Percentiles rank a stretch among this genome's conserved stretches.
These are phyloP conservation scores for Chloebia gouldiae DNA, from an alignment of 2,113 vertebrate genomes.

Conservation along the genomic window DNA sequence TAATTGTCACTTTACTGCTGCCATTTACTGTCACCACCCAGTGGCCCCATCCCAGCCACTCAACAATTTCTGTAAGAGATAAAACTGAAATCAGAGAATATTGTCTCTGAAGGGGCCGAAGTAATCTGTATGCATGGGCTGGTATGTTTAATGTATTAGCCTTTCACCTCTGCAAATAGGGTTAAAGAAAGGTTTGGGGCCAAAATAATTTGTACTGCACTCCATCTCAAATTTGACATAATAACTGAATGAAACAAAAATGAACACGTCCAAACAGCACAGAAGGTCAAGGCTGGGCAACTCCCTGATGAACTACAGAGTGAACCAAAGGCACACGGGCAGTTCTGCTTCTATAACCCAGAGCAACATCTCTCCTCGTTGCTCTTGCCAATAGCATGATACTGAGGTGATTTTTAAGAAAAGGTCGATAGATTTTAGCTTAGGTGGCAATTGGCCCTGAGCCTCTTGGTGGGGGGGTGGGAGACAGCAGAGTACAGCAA, in stretches of 20 bases:
- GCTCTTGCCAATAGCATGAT: not conserved
- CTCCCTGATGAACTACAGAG: not conserved
- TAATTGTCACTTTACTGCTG: not conserved
- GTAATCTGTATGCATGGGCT: not conserved
- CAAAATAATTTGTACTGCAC: constrained; percentile 4
- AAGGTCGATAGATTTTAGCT: not conserved
- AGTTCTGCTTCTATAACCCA: not conserved
- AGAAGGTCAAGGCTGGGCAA: not conserved
- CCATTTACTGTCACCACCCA: not conserved
- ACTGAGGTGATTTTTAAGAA: not conserved
- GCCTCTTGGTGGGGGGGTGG: not conserved
- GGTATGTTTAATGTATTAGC: not conserved
- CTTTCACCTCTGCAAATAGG: constrained; percentile 17
- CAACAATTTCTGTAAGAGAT: not conserved
- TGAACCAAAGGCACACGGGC: not conserved
- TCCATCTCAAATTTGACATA: constrained; percentile 2
- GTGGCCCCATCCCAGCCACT: not conserved
- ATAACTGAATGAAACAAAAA: constrained; percentile 19
- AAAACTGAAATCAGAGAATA: not conserved
- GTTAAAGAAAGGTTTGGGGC: constrained; percentile 21
- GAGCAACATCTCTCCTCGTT: not conserved
- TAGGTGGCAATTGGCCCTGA: not conserved
- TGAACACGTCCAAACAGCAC: not conserved
- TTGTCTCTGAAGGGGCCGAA: not conserved
- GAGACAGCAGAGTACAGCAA: not conserved